Percentiles rank a stretch among this genome's conserved stretches.
Evolutionary conservation across 2,797 vertebrate genomes (phyloP).

Genomic region (Cryptoprocta ferox): DNA sequence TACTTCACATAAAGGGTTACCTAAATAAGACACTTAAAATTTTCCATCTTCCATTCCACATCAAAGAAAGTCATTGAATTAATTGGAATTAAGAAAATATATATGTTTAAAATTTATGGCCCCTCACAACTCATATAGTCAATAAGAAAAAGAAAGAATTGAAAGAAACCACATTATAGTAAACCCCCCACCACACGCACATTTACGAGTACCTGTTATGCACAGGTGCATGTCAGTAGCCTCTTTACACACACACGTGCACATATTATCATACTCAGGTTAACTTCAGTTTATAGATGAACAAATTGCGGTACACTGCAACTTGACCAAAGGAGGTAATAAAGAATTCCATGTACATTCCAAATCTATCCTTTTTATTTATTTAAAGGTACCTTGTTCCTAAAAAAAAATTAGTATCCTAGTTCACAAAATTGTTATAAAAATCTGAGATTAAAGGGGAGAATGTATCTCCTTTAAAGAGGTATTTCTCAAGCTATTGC

Average conservation of each 20-base stretch:
- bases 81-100: not conserved
- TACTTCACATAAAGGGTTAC: not conserved
- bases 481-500: not conserved
- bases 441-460: not conserved
- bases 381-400: not conserved
- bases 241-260: not conserved
- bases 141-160: not conserved
- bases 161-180: not conserved
- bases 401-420: not conserved
- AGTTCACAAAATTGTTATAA: not conserved
- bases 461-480: not conserved
- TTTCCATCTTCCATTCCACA: not conserved
- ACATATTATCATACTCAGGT: not conserved
- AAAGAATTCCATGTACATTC: slow-evolving; percentile 7
- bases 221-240: not conserved
- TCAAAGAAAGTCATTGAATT: not conserved
- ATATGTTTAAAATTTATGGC: not conserved
- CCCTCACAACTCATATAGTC: not conserved
- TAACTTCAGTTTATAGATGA: not conserved
- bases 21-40: not conserved
- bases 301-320: not conserved
- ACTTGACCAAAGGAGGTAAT: not conserved
- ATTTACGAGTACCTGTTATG: not conserved
- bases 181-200: not conserved
- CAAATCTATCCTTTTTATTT: not conserved